phyloP scores from a whole-genome alignment of 2,797 vertebrate species.

The Hapalemur alaotrensis region DNA sequence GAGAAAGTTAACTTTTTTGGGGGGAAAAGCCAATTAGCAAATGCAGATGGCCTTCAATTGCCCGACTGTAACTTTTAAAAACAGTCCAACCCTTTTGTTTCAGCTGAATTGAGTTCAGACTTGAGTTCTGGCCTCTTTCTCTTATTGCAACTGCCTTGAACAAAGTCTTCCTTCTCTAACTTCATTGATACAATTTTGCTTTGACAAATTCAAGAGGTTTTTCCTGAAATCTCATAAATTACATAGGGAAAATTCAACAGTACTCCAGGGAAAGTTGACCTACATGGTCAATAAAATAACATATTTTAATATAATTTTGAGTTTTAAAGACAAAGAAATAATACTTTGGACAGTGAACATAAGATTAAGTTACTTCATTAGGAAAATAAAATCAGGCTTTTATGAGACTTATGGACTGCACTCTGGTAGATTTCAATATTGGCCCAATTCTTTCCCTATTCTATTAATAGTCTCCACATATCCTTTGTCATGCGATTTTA shows the following conservation, averaged over 20 bases:
- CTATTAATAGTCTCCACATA: no score
- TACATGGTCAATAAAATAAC: not conserved
- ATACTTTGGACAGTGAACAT: not conserved
- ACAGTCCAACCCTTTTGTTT: not conserved
- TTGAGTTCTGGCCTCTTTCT: not conserved
- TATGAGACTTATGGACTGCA: not conserved
- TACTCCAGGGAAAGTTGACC: not conserved
- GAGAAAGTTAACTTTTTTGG: not conserved
- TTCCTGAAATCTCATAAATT: not conserved
- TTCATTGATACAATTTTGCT: not conserved
- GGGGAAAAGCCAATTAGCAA: not conserved
- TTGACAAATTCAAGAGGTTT: not conserved
- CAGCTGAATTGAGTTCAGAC: not conserved
- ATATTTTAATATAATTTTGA: not conserved
- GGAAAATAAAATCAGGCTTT: not conserved
- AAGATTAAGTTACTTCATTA: not conserved
- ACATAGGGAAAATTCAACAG: not conserved
- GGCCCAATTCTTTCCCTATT: not conserved
- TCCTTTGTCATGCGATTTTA: not conserved
- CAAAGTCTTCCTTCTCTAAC: not conserved
- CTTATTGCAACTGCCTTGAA: not conserved
- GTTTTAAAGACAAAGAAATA: slow-evolving; percentile 14
- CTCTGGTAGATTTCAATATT: not conserved
- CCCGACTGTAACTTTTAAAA: not conserved
- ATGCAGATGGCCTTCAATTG: not conserved